Evolutionary conservation across 1,140 invertebrate genomes (phyloP).

Genomic region (Drosophila pachea): DNA sequence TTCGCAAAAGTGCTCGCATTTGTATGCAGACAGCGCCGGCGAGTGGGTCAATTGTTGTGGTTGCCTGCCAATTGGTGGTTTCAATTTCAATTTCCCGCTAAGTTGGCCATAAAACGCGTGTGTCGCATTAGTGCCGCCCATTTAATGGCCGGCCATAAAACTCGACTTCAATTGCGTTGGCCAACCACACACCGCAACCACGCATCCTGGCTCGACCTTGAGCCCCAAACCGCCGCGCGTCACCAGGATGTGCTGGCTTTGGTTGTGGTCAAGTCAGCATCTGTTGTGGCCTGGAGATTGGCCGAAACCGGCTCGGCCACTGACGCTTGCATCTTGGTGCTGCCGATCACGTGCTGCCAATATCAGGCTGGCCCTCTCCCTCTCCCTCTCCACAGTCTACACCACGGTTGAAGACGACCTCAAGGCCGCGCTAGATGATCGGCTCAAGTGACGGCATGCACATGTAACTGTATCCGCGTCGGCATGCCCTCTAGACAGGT

Average conservation of each 20-base stretch:
- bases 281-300: constrained; percentile 20
- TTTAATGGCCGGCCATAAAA: constrained; percentile 58
- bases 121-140: constrained; percentile 56
- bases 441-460: constrained; percentile 19
- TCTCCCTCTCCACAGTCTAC: neutral
- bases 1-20: constrained; percentile 58
- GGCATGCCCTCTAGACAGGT: constrained; percentile 4
- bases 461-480: constrained; percentile 44
- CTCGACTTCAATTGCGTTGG: constrained; percentile 8
- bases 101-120: constrained; percentile 54
- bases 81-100: constrained; percentile 38
- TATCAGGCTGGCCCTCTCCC: neutral
- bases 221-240: neutral
- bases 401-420: constrained; percentile 14
- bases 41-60: constrained; percentile 22
- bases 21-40: constrained; percentile 55
- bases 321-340: constrained; percentile 27
- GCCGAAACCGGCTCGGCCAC: constrained; percentile 51
- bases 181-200: too few relatives aligned
- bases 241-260: constrained; percentile 56
- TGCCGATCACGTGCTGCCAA: constrained; percentile 27
- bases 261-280: neutral
- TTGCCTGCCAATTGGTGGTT: constrained; percentile 5
- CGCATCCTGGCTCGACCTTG: constrained; percentile 51
- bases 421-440: constrained; percentile 31